Evolutionary conservation across 2,113 vertebrate genomes (phyloP).

Genomic region (Pseudopodoces humilis): DNA sequence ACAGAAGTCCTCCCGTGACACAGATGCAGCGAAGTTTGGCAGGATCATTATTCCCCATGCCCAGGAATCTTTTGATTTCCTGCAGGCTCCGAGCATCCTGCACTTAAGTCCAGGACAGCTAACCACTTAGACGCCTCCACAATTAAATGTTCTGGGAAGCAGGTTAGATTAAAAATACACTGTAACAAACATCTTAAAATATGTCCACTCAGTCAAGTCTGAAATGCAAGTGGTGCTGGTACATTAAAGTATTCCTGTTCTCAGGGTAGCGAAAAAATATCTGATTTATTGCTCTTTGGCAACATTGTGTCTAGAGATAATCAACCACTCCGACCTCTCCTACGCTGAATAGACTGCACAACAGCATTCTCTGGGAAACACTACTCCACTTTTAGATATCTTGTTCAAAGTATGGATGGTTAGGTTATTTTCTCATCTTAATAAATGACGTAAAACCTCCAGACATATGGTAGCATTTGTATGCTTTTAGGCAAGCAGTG

Average conservation of each 20-base stretch:
- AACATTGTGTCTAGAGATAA: neutral
- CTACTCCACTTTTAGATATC: neutral
- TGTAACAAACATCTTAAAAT: neutral
- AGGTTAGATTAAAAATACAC: slow-evolving; percentile 10
- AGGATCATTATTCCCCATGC: neutral
- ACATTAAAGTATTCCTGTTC: neutral
- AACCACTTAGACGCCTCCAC: neutral
- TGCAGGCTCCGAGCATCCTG: neutral
- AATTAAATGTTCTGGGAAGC: neutral
- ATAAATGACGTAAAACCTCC: slow-evolving; percentile 20
- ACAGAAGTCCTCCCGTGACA: neutral
- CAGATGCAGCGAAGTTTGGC: neutral
- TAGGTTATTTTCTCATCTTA: slow-evolving; percentile 39
- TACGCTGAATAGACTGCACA: neutral
- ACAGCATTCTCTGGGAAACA: neutral
- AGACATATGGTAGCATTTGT: slow-evolving; percentile 50
- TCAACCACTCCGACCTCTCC: neutral
- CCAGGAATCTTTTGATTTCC: neutral
- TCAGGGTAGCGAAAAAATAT: neutral
- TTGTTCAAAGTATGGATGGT: neutral
- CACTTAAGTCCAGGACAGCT: neutral
- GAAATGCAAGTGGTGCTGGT: neutral
- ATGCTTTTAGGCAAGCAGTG: slow-evolving; percentile 22
- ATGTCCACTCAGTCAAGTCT: neutral
- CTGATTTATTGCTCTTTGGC: neutral